Percentiles rank a stretch among this genome's conserved stretches.
phyloP scores from a whole-genome alignment of 2,888 invertebrate genomes.

The Sinelater perroti region DNA sequence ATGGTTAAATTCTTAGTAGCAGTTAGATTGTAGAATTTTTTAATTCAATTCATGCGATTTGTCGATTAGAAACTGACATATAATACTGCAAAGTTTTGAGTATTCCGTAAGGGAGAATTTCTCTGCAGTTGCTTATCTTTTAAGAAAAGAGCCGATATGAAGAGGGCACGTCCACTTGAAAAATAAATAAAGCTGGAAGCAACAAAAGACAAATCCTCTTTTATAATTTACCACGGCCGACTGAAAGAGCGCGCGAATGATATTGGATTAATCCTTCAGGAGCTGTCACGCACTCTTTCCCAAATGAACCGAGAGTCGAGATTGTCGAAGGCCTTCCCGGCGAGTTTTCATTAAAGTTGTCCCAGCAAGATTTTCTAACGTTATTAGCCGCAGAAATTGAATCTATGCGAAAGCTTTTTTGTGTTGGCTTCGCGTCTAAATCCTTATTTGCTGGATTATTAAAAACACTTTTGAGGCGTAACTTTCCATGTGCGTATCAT shows the following conservation, averaged over 20 bases:
- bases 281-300: conserved; percentile 19
- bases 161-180: conserved; percentile 3
- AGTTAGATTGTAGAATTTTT: too few species aligned
- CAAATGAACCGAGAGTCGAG: conserved; percentile 19
- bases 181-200: conserved; percentile 1
- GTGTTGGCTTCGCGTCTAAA: too few species aligned
- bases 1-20: too few species aligned
- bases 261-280: conserved; percentile 23
- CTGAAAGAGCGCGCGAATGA: conserved; percentile 19
- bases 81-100: too few species aligned
- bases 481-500: too few species aligned
- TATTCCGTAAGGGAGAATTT: too few species aligned
- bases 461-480: too few species aligned
- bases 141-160: background rate
- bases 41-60: too few species aligned
- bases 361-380: conserved; percentile 14
- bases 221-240: conserved; percentile 16
- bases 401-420: conserved; percentile 10
- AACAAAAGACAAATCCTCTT: conserved; percentile 13
- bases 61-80: too few species aligned
- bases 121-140: too few species aligned
- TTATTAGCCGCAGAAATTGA: conserved; percentile 18
- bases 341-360: conserved; percentile 17
- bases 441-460: too few species aligned
- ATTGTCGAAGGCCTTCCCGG: conserved; percentile 19